phyloP scores from a whole-genome alignment of 2,888 invertebrate genomes.

The Myopa testacea region DNA sequence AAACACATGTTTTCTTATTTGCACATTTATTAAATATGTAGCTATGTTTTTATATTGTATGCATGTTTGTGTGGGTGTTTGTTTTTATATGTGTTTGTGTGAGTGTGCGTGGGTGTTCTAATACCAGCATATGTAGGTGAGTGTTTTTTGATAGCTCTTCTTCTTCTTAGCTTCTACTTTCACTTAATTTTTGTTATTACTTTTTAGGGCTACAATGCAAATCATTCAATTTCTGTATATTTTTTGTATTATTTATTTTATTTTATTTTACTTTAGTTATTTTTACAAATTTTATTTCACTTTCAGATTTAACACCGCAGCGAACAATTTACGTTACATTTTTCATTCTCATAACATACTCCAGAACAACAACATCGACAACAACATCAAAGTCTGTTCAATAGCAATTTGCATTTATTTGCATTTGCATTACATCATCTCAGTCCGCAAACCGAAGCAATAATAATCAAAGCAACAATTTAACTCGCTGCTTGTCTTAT shows the following conservation, averaged over 20 bases:
- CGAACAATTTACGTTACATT: too few relatives aligned
- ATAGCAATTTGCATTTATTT: slow-evolving; percentile 1
- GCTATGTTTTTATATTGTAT: too few relatives aligned
- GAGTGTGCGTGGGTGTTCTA: neutral
- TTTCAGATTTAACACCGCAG: neutral
- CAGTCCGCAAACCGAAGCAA: neutral
- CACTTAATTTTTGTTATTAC: neutral
- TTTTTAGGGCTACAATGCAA: neutral
- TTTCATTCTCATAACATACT: too few relatives aligned
- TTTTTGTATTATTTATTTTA: neutral
- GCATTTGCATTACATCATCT: slow-evolving; percentile 6
- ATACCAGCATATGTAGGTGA: too few relatives aligned
- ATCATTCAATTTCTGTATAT: neutral
- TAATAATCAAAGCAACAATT: neutral
- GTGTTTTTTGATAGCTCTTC: too few relatives aligned
- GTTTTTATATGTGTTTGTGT: slow-evolving; percentile 13
- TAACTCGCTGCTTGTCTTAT: neutral
- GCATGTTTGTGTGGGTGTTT: too few relatives aligned
- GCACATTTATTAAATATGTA: too few relatives aligned
- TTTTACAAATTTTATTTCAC: neutral
- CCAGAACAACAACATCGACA: neutral
- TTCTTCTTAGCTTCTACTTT: too few relatives aligned
- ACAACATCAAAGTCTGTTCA: neutral
- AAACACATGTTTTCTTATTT: too few relatives aligned
- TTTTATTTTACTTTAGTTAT: neutral